These are phyloP conservation scores for Ornithoptera alexandrae DNA, from an alignment of 2,888 invertebrate genomes.

Conservation along the genomic window DNA sequence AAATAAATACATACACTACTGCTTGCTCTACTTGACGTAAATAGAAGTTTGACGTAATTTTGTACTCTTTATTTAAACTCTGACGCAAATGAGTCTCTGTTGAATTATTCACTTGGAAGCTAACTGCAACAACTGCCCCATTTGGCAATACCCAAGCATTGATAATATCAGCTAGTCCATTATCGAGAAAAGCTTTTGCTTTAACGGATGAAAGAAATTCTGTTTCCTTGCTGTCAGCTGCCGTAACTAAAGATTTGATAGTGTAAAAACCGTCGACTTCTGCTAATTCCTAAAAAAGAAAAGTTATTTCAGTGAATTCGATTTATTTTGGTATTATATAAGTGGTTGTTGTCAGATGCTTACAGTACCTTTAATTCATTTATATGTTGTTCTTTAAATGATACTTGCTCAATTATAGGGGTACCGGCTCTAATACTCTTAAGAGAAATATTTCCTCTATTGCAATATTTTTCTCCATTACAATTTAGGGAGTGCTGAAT, in stretches of 20 bases:
- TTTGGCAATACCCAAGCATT: constrained; percentile 89
- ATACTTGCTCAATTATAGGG: constrained; percentile 81
- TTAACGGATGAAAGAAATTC: constrained; percentile 89
- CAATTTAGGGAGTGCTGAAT: constrained; percentile 84
- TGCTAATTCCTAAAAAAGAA: constrained; percentile 80
- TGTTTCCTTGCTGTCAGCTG: constrained; percentile 83
- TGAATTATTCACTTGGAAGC: constrained; percentile 71
- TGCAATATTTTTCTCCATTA: constrained; percentile 77
- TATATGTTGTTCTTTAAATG: constrained; percentile 77
- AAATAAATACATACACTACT: constrained; percentile 79
- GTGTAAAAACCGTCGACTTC: constrained; percentile 86
- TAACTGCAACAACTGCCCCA: constrained; percentile 88
- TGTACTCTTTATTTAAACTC: constrained; percentile 41
- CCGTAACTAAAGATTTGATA: constrained; percentile 83
- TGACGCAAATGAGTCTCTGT: constrained; percentile 40
- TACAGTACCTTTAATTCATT: constrained; percentile 75
- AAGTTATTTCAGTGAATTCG: background rate
- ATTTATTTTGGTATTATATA: constrained; percentile 4
- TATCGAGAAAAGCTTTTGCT: constrained; percentile 87
- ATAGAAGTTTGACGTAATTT: constrained; percentile 88
- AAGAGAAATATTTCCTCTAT: constrained; percentile 85
- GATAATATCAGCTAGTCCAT: constrained; percentile 87
- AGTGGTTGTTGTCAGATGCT: constrained; percentile 15
- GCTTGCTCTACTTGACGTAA: constrained; percentile 90
- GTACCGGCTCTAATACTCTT: constrained; percentile 85